phyloP scores from a whole-genome alignment of 2,888 invertebrate genomes.

The Sarcophaga caerulescens region DNA sequence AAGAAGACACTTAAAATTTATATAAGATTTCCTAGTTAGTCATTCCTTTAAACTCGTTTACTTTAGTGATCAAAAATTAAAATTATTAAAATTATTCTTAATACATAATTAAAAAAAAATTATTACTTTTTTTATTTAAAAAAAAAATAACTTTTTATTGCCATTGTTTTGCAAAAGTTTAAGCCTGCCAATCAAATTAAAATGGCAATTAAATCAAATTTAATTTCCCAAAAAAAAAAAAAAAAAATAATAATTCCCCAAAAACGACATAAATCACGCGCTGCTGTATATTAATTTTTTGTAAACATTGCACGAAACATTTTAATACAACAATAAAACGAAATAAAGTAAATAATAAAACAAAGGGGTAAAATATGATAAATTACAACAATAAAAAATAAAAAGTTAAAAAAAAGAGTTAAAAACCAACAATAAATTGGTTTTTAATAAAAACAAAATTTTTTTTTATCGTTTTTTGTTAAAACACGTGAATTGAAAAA shows the following conservation, averaged over 20 bases:
- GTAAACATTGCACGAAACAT: background rate
- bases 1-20: no score
- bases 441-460: background rate
- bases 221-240: background rate
- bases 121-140: background rate
- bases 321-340: constrained; percentile 1
- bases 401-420: no score
- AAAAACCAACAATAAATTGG: background rate
- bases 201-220: constrained; percentile 27
- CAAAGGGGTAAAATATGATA: constrained; percentile 3
- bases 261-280: constrained; percentile 28
- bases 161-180: background rate
- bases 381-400: background rate
- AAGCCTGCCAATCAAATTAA: constrained; percentile 13
- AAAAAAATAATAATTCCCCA: background rate
- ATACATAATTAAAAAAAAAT: background rate
- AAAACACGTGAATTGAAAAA: no score
- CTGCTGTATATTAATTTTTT: constrained; percentile 1
- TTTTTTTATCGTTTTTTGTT: background rate
- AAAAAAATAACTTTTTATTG: background rate
- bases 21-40: no score
- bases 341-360: constrained; percentile 10
- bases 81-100: background rate
- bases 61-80: no score
- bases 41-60: no score